These are phyloP conservation scores for Hybognathus amarus DNA, from an alignment of 2,797 vertebrate species.

Conservation along the genomic window DNA sequence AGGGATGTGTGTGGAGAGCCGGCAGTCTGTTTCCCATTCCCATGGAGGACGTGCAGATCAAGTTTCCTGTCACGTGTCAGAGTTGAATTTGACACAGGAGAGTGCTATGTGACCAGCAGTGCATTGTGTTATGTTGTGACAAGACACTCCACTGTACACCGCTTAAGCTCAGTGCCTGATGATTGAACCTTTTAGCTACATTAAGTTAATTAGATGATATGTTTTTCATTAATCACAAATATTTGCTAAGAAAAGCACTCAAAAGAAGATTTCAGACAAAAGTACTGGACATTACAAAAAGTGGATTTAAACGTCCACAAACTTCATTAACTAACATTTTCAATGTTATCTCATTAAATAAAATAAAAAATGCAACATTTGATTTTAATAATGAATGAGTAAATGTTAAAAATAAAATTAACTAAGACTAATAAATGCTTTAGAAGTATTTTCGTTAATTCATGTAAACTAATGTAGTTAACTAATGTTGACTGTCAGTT, in stretches of 20 bases:
- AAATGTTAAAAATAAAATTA: neutral
- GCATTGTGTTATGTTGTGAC: conserved; percentile 28
- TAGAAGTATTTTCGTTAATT: neutral
- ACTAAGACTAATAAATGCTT: neutral
- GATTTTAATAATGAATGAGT: neutral
- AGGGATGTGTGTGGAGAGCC: neutral
- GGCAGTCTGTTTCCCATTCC: neutral
- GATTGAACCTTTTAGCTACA: neutral
- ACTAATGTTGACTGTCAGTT: too few species aligned
- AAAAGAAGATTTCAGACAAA: neutral
- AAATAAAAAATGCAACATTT: neutral
- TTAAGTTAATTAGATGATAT: neutral
- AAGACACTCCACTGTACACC: conserved; percentile 16
- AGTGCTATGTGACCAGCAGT: conserved; percentile 11
- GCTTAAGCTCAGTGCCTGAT: neutral
- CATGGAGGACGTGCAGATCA: conserved; percentile 20
- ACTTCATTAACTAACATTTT: neutral
- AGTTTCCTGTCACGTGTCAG: conserved; percentile 56
- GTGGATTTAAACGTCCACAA: neutral
- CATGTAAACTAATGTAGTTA: neutral
- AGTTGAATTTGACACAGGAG: conserved; percentile 30
- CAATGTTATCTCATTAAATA: neutral
- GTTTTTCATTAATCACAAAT: neutral
- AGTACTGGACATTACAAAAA: neutral
- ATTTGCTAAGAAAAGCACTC: neutral